These are phyloP conservation scores for Thryonomys swinderianus DNA, from an alignment of 2,113 vertebrate genomes.

Conservation along the genomic window DNA sequence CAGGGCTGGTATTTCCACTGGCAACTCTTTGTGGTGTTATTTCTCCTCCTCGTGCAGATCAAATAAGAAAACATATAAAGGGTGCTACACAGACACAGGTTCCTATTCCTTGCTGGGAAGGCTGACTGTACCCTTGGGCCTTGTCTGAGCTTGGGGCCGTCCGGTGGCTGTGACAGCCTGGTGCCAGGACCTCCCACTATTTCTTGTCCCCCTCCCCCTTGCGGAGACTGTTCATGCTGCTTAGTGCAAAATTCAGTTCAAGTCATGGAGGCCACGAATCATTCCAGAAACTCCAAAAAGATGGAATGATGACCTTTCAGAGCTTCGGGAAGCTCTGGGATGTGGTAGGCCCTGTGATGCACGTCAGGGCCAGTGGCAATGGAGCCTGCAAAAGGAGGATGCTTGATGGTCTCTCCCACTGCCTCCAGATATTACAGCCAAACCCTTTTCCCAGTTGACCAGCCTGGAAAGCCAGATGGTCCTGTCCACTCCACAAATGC, in stretches of 20 bases:
- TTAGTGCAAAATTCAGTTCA: background rate
- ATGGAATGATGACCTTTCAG: background rate
- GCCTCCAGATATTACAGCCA: background rate
- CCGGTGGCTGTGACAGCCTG: background rate
- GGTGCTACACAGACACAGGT: background rate
- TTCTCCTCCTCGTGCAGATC: background rate
- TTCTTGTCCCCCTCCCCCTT: background rate
- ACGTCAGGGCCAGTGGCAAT: background rate
- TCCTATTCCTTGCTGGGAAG: background rate
- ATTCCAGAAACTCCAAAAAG: background rate
- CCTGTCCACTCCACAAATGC: too few species aligned
- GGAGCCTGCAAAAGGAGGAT: background rate
- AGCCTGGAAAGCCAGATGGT: too few species aligned
- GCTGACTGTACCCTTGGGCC: too few species aligned
- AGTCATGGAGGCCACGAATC: background rate
- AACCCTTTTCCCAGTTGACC: background rate
- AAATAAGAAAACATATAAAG: background rate
- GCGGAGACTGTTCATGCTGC: background rate
- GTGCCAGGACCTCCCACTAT: background rate
- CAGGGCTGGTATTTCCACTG: background rate
- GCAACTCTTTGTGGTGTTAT: background rate
- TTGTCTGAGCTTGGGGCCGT: background rate
- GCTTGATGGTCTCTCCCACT: rapidly evolving
- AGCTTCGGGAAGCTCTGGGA: background rate
- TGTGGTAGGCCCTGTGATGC: background rate